Percentiles rank a stretch among this genome's conserved stretches.
Evolutionary conservation across 2,797 vertebrate genomes (phyloP).

Genomic region (Myiothlypis chrysogaster): DNA sequence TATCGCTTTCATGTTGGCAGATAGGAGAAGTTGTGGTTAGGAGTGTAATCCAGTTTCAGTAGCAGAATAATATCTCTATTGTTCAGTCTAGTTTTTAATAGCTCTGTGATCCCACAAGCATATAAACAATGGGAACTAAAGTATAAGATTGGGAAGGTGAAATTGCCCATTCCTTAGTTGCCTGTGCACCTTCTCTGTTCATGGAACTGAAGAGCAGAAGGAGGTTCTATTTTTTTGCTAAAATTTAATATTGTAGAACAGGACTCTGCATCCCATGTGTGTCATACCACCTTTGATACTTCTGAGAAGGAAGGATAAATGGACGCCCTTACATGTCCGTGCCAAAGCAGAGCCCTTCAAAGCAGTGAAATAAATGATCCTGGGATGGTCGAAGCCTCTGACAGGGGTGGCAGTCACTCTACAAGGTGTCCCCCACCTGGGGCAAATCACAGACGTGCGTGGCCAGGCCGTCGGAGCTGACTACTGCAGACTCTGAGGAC

Average conservation of each 20-base stretch:
- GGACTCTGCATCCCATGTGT: not conserved
- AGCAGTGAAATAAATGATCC: not conserved
- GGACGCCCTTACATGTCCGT: accelerated
- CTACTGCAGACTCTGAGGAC: too few relatives aligned
- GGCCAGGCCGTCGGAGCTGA: not conserved
- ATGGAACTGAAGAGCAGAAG: not conserved
- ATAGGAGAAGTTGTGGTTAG: not conserved
- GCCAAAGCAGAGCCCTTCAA: not conserved
- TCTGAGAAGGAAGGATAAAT: not conserved
- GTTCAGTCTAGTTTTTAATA: not conserved
- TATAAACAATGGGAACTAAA: not conserved
- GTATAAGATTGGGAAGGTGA: not conserved
- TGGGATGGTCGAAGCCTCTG: not conserved
- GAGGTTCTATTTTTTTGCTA: not conserved
- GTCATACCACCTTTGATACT: not conserved
- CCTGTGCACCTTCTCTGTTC: not conserved
- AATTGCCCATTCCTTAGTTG: not conserved
- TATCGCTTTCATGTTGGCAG: not conserved
- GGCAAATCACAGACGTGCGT: not conserved
- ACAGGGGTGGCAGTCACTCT: not conserved
- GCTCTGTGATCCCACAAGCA: not conserved
- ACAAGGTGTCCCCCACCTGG: not conserved
- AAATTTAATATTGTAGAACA: not conserved
- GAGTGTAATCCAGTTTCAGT: not conserved
- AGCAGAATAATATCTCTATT: not conserved